Base-by-base conservation (phyloP, 1,140 invertebrate species). In the Tetragonula clypearis region DNA sequence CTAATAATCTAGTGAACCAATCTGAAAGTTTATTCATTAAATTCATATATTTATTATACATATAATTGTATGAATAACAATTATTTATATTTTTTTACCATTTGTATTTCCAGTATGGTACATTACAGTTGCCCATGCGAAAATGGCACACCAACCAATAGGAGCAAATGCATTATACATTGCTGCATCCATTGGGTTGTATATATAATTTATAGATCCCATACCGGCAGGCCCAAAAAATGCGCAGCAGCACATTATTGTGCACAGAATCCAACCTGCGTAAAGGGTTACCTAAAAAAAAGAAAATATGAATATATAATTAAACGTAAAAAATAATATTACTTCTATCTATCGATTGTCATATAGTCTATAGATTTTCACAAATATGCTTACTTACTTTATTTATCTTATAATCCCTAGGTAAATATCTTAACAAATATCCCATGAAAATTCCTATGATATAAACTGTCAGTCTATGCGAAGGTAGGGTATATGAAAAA, bases 151-250 rank as follows among this genome's bases (percentile, higher is more conserved):
- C 96, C 97, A 97, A 15, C 96, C 95, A 71, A 97, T 96, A 1
- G 97, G 97, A 49, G 96, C 96, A 89, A 97, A 96, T 23, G 97
- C 97, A 56, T 97, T 96, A 86, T 97, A 97, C 74, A 95, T 95
- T 6, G 97, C 97, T 1, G 96, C 96, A 91, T 97, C 96, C 2
- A 95, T 93, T 9, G 96, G 95, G 88, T 97, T 95, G 84, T 97
- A 97, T 14, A 95, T 93, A 84, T 97, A 97, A 90, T 95, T 93
- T n/a, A 96, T 95, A 30, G 95, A 95, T 0, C 96, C 96, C 97
- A 97, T 97, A 72, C 95, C 95, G 1, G 96, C 95, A 6, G 97
- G 96, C 2, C 95, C 96, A 65, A 97, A 91, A 76, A 97, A 95
- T 4, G 97, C 95, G 11, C 94, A 94, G 6, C 96, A 91, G 17